phyloP scores from a whole-genome alignment of 2,797 vertebrate genomes.

The Babyrousa celebensis region DNA sequence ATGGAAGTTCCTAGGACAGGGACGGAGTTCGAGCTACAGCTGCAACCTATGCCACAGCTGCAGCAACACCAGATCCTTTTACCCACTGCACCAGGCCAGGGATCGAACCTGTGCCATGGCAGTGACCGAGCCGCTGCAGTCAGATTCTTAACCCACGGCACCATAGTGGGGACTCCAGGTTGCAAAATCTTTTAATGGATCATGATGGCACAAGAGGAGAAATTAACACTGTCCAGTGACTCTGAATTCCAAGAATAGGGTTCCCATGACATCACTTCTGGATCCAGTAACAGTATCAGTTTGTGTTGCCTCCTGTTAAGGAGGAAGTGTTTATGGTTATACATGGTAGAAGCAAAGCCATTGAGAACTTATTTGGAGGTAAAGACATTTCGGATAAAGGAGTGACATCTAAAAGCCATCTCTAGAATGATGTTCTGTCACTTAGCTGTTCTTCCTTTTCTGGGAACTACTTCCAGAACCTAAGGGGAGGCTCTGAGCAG shows the following conservation, averaged over 20 bases:
- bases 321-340: not conserved
- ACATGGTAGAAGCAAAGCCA: not conserved
- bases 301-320: not conserved
- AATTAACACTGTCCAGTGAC: not conserved
- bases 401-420: not conserved
- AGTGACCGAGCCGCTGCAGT: too few species aligned
- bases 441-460: not conserved
- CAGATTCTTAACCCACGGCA: too few species aligned
- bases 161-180: too few species aligned
- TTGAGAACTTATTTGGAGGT: not conserved
- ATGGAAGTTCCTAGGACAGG: too few species aligned
- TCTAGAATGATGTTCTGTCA: not conserved
- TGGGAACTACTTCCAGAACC: not conserved
- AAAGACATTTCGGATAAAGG: not conserved
- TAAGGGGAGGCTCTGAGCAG: not conserved
- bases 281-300: not conserved
- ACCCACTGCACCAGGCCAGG: too few species aligned
- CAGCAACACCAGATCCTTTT: too few species aligned
- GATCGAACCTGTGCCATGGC: too few species aligned
- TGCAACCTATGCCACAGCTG: too few species aligned
- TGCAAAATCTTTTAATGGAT: not conserved
- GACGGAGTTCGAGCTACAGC: too few species aligned
- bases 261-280: not conserved
- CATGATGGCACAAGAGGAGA: not conserved
- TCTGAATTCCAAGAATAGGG: not conserved